phyloP scores from a whole-genome alignment of 2,113 vertebrate genomes.

The Gobius niger region DNA sequence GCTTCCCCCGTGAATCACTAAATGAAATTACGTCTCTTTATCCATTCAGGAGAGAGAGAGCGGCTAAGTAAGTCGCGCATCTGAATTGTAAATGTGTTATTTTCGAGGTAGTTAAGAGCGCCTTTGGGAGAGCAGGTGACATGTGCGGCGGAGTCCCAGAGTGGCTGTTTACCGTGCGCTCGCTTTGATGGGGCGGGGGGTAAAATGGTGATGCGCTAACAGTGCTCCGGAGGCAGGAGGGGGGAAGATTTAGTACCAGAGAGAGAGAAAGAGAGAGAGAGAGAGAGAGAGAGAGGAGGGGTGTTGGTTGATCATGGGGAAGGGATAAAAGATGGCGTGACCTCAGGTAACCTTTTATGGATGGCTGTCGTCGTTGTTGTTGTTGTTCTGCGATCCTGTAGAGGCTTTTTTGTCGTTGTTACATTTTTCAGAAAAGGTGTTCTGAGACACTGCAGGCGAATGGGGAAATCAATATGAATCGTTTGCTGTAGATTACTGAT shows the following conservation, averaged over 20 bases:
- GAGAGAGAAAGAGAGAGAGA: neutral
- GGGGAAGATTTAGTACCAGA: conserved; percentile 18
- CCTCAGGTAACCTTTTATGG: neutral
- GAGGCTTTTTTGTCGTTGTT: no score
- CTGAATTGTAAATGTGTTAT: conserved; percentile 43
- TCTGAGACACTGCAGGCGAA: no score
- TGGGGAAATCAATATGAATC: no score
- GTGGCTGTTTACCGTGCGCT: conserved; percentile 40
- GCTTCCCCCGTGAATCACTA: conserved; percentile 43
- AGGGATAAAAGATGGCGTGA: neutral
- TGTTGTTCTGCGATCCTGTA: no score
- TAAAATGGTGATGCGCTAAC: conserved; percentile 29
- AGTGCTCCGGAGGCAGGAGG: conserved; percentile 12
- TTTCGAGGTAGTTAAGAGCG: conserved; percentile 25
- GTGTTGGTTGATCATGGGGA: conserved; percentile 8
- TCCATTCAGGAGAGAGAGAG: conserved; percentile 52
- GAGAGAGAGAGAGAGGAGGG: neutral
- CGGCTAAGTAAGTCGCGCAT: conserved; percentile 38
- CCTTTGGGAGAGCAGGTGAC: conserved; percentile 27
- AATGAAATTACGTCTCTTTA: conserved; percentile 66
- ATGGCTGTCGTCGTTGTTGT: no score
- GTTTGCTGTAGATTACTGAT: no score
- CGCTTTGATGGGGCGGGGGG: conserved; percentile 29
- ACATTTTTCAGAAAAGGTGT: no score
- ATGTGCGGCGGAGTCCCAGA: conserved; percentile 29